A percentile compares a stretch with the other conserved stretches of the same genome.
phyloP scores from a whole-genome alignment of 2,797 vertebrate species.

The Melanotaenia trifasciata region DNA sequence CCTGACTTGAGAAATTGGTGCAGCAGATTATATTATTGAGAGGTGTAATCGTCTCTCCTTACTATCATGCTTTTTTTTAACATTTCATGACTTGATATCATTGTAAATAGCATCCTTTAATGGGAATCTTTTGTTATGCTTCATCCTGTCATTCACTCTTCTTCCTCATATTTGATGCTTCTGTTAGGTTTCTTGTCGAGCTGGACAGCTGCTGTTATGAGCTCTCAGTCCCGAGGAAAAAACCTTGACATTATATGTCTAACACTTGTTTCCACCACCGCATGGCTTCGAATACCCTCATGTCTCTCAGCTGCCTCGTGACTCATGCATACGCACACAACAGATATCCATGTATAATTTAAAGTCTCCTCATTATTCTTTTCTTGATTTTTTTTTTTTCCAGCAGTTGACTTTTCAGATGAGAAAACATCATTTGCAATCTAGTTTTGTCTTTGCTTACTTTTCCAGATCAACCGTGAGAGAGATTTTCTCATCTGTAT shows the following conservation, averaged over 20 bases:
- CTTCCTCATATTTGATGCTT: background rate
- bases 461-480: conserved; percentile 18
- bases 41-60: background rate
- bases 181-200: conserved; percentile 1
- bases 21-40: background rate
- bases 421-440: background rate
- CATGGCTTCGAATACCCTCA: background rate
- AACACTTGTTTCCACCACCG: conserved; percentile 23
- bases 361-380: conserved; percentile 31
- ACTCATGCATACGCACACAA: conserved; percentile 10
- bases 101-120: background rate
- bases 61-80: conserved; percentile 5
- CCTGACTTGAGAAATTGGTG: background rate
- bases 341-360: conserved; percentile 25
- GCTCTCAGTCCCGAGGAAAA: conserved; percentile 24
- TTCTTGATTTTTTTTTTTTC: conserved; percentile 4
- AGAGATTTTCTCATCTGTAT: conserved; percentile 9
- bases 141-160: background rate
- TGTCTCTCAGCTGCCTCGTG: conserved; percentile 20
- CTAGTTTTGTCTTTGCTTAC: background rate
- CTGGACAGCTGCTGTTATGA: conserved; percentile 31
- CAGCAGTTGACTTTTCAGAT: conserved; percentile 3
- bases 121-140: background rate
- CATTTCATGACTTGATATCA: background rate
- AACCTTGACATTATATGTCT: conserved; percentile 21